phyloP scores from a whole-genome alignment of 1,140 invertebrate genomes.

The Hylyphantes graminicola region DNA sequence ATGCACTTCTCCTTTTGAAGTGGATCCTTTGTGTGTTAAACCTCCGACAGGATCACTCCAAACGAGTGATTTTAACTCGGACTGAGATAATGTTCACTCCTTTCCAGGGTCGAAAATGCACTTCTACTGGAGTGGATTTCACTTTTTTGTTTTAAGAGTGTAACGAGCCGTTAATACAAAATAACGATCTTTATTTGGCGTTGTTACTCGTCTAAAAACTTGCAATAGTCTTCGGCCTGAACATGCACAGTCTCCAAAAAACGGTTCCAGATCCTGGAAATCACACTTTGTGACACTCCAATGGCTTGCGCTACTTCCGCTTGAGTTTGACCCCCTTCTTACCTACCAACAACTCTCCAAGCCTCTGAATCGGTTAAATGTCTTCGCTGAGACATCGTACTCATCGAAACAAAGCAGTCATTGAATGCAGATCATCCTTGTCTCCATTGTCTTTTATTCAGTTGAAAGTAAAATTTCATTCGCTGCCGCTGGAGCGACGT shows the following conservation, averaged over 20 bases:
- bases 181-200: no score
- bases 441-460: neutral
- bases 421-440: neutral
- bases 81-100: no score
- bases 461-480: neutral
- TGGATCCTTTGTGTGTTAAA: no score
- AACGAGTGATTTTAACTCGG: no score
- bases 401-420: slow-evolving; percentile 4
- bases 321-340: neutral
- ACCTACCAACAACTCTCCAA: slow-evolving; percentile 3
- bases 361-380: slow-evolving; percentile 17
- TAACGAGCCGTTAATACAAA: no score
- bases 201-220: no score
- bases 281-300: neutral
- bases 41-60: no score
- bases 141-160: no score
- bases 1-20: no score
- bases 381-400: slow-evolving; percentile 3
- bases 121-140: no score
- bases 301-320: neutral
- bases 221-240: no score
- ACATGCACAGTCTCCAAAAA: slow-evolving; percentile 12
- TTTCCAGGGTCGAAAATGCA: no score
- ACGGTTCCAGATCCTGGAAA: neutral
- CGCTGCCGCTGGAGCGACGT: neutral